Percentiles rank a stretch among this genome's conserved stretches.
Conservation (phyloP, 2,888 invertebrate genomes). For the Polietes domitor region DNA sequence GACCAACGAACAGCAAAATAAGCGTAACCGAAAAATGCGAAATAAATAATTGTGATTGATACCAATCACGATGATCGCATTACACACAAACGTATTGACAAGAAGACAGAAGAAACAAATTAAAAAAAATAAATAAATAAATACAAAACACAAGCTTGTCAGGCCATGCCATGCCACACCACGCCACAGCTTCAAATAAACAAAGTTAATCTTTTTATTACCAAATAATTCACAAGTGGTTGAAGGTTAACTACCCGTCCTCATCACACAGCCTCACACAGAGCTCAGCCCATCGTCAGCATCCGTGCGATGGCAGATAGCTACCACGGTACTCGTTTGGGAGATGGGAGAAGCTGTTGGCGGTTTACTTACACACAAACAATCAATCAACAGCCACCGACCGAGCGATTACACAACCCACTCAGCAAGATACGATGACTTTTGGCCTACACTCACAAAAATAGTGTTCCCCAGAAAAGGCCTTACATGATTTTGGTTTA, state of each 20-base stretch:
- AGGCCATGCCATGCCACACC: not conserved
- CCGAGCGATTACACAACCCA: not conserved
- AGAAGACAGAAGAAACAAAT: not conserved
- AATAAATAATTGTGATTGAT: constrained; percentile 36
- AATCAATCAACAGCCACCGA: constrained; percentile 1
- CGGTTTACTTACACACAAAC: not conserved
- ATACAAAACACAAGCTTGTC: not conserved
- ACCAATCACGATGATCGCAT: constrained; percentile 36
- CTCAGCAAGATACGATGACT: not conserved
- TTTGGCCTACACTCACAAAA: not conserved
- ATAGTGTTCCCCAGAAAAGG: no score
- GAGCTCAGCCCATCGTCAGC: constrained; percentile 6
- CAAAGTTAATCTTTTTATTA: constrained; percentile 25
- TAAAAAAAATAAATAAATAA: not conserved
- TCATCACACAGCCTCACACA: constrained; percentile 12
- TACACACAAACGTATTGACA: not conserved
- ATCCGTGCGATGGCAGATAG: not conserved
- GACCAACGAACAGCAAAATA: not conserved
- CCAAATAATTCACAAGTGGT: constrained; percentile 44
- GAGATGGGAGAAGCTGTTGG: not conserved
- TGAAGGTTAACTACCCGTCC: constrained; percentile 60
- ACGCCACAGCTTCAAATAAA: constrained; percentile 1
- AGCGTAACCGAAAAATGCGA: constrained; percentile 1
- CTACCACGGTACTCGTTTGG: not conserved
- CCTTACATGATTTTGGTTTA: no score